phyloP scores from a whole-genome alignment of 2,888 invertebrate genomes.

The Microdon myrmicae region DNA sequence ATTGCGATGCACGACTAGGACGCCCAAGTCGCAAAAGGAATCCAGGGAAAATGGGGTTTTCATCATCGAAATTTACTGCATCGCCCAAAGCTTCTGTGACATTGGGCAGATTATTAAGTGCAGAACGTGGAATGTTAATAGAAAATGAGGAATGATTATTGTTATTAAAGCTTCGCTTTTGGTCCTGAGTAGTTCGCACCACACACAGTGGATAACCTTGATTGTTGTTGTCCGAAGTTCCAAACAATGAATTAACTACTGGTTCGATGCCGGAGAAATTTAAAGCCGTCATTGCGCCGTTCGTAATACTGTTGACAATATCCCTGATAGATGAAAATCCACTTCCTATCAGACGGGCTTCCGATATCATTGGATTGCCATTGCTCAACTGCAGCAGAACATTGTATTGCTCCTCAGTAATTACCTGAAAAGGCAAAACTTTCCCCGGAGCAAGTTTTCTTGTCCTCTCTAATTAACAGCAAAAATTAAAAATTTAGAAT shows the following conservation, averaged over 20 bases:
- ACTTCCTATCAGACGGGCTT: slow-evolving; percentile 57
- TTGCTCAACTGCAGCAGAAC: slow-evolving; percentile 56
- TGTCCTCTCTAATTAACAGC: no score
- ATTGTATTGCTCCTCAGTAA: slow-evolving; percentile 56
- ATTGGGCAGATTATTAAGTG: no score
- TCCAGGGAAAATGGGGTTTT: no score
- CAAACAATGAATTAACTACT: neutral
- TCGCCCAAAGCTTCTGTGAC: no score
- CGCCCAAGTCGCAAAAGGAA: no score
- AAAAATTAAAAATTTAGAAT: neutral
- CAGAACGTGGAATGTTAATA: no score
- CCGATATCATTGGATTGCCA: slow-evolving; percentile 54
- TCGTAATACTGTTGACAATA: slow-evolving; percentile 52
- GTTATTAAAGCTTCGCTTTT: no score
- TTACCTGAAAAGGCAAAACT: slow-evolving; percentile 57
- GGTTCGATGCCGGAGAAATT: slow-evolving; percentile 27
- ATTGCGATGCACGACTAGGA: no score
- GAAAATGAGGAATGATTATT: no score
- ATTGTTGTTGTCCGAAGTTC: slow-evolving; percentile 4
- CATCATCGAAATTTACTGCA: no score
- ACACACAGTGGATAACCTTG: slow-evolving; percentile 58
- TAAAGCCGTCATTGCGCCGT: slow-evolving; percentile 23
- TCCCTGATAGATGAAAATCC: slow-evolving; percentile 54
- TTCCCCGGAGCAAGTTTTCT: no score
- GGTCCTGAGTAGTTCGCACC: no score